A percentile compares a stretch with the other conserved stretches of the same genome.
These are phyloP conservation scores for Orchesella flavescens DNA, from an alignment of 2,888 invertebrate genomes.

Conservation along the genomic window DNA sequence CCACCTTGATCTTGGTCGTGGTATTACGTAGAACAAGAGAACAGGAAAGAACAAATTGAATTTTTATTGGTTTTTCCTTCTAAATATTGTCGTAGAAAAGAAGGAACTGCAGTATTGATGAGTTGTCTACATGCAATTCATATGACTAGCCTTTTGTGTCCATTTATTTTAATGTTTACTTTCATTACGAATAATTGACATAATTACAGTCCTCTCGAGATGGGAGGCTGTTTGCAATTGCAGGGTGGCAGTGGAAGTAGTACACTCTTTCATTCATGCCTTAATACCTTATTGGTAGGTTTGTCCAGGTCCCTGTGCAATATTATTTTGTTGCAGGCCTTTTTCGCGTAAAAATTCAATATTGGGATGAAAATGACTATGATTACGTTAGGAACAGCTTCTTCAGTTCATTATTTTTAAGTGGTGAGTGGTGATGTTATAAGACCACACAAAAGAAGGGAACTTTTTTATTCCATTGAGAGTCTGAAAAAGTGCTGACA, in stretches of 20 bases:
- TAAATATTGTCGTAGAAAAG: too few species aligned
- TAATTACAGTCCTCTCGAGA: conserved; percentile 47
- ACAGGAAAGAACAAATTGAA: conserved; percentile 56
- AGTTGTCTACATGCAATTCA: too few species aligned
- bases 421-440: background rate
- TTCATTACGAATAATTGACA: conserved; percentile 60
- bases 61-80: conserved; percentile 53
- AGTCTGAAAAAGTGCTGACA: conserved; percentile 39
- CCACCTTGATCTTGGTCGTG: too few species aligned
- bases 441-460: conserved; percentile 50
- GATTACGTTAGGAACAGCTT: background rate
- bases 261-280: too few species aligned
- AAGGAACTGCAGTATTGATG: too few species aligned
- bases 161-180: conserved; percentile 61
- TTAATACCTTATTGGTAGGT: too few species aligned
- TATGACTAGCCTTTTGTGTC: conserved; percentile 1
- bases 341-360: conserved; percentile 55
- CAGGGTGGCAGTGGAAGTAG: too few species aligned
- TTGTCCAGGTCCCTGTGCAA: background rate
- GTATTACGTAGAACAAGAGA: background rate
- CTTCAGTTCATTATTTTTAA: background rate
- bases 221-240: too few species aligned
- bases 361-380: conserved; percentile 40
- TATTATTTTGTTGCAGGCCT: conserved; percentile 4
- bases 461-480: conserved; percentile 18